These are phyloP conservation scores for Drosophila repletoides DNA, from an alignment of 1,140 invertebrate genomes.

Conservation along the genomic window DNA sequence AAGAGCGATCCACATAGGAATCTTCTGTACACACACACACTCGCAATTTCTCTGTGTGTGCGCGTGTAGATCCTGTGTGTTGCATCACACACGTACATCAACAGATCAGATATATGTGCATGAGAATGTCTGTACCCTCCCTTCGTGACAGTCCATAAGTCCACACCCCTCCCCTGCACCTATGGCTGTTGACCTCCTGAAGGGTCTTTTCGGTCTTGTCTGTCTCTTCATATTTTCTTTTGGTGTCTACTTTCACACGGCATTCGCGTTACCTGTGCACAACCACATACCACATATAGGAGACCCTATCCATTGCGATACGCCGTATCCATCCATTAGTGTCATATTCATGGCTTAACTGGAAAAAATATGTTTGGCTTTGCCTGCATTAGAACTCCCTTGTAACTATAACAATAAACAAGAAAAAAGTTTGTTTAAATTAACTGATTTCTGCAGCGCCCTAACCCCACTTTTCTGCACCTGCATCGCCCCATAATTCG, in stretches of 20 bases:
- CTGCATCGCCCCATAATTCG: conserved; percentile 69
- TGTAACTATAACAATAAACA: not conserved
- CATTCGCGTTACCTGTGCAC: conserved; percentile 59
- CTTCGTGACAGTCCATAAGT: too few species aligned
- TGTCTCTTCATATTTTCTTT: conserved; percentile 33
- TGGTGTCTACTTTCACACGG: conserved; percentile 52
- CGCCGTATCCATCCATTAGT: conserved; percentile 35
- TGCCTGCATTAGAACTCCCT: not conserved
- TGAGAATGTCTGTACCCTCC: conserved; percentile 38
- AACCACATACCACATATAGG: conserved; percentile 22
- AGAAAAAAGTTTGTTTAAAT: conserved; percentile 17
- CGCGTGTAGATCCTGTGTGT: conserved; percentile 56
- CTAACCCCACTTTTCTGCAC: conserved; percentile 77
- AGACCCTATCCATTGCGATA: conserved; percentile 27
- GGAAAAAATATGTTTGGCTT: not conserved
- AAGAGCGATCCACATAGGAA: conserved; percentile 67
- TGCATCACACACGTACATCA: conserved; percentile 64
- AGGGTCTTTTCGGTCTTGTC: conserved; percentile 26
- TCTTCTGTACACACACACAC: conserved; percentile 41
- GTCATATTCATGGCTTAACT: conserved; percentile 26
- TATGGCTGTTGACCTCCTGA: conserved; percentile 63
- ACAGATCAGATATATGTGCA: conserved; percentile 71
- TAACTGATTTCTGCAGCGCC: conserved; percentile 34
- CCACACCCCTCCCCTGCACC: not conserved
- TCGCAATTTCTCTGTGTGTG: not conserved